phyloP scores from a whole-genome alignment of 2,113 vertebrate genomes.

The Rhea pennata region DNA sequence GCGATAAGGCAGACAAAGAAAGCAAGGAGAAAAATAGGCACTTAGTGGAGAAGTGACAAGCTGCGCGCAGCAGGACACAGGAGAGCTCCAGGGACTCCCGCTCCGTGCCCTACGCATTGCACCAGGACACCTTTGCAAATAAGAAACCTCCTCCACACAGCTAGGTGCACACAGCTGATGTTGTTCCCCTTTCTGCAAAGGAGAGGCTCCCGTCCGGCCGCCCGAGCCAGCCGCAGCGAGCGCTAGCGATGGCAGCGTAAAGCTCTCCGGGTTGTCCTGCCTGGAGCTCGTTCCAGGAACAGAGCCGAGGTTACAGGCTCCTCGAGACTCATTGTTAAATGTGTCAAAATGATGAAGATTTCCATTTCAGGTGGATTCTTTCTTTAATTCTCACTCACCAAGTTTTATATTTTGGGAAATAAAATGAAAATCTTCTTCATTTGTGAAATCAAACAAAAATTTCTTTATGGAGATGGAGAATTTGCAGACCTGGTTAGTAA shows the following conservation, averaged over 20 bases:
- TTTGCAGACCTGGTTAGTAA: neutral
- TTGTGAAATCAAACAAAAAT: neutral
- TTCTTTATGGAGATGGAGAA: neutral
- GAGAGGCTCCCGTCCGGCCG: neutral
- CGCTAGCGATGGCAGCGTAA: neutral
- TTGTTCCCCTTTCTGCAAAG: rapidly evolving
- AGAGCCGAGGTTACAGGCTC: neutral
- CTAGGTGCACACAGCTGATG: neutral
- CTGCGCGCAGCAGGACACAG: rapidly evolving
- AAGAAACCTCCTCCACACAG: neutral
- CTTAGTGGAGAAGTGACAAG: neutral
- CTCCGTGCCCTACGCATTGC: rapidly evolving
- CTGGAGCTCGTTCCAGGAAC: rapidly evolving
- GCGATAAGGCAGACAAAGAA: constrained; percentile 2
- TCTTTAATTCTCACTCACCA: neutral
- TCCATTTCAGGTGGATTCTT: neutral
- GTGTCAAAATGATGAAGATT: neutral
- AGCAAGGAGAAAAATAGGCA: neutral
- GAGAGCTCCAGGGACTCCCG: neutral
- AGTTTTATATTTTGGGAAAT: neutral
- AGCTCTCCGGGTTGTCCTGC: neutral
- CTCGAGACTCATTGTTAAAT: neutral
- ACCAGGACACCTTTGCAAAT: neutral
- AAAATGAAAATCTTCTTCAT: neutral
- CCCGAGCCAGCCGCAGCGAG: rapidly evolving